phyloP scores from a whole-genome alignment of 1,140 invertebrate species.

The Macrobrachium rosenbergii region DNA sequence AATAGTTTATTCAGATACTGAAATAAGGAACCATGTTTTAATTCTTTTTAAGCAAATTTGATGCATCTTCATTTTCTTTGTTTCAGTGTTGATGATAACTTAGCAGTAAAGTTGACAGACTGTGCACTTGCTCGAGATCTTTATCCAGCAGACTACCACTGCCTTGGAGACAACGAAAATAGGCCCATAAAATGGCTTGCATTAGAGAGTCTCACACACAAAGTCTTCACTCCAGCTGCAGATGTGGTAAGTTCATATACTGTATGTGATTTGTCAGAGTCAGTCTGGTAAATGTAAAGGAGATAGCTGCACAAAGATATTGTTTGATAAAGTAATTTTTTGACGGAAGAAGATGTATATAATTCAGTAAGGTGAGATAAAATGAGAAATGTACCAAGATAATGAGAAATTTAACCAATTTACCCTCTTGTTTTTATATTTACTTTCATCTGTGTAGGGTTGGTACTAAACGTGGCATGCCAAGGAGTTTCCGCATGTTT shows the following conservation, averaged over 20 bases:
- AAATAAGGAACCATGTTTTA: too few species aligned
- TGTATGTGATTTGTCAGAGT: not conserved
- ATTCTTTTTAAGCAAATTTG: not conserved
- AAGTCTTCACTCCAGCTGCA: slow-evolving; percentile 86
- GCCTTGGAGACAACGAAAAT: slow-evolving; percentile 94
- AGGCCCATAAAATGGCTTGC: slow-evolving; percentile 92
- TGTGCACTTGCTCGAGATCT: slow-evolving; percentile 92
- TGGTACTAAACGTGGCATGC: too few species aligned
- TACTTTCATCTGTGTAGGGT: too few species aligned
- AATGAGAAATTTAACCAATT: too few species aligned
- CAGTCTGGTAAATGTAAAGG: not conserved
- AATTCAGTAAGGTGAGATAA: too few species aligned
- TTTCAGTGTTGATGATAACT: slow-evolving; percentile 86
- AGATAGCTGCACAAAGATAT: too few species aligned
- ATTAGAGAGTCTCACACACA: slow-evolving; percentile 87
- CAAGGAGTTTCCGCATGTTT: too few species aligned
- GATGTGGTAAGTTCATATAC: slow-evolving; percentile 83
- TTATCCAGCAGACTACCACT: slow-evolving; percentile 95
- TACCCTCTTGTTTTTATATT: too few species aligned
- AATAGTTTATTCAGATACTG: too few species aligned
- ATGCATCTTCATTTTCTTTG: not conserved
- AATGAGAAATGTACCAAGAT: too few species aligned
- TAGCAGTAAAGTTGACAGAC: slow-evolving; percentile 92
- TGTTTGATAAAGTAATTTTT: too few species aligned
- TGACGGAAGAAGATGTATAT: too few species aligned